Evolutionary conservation across 1,140 invertebrate species (phyloP).

Genomic region (Pentalonia nigronervosa): DNA sequence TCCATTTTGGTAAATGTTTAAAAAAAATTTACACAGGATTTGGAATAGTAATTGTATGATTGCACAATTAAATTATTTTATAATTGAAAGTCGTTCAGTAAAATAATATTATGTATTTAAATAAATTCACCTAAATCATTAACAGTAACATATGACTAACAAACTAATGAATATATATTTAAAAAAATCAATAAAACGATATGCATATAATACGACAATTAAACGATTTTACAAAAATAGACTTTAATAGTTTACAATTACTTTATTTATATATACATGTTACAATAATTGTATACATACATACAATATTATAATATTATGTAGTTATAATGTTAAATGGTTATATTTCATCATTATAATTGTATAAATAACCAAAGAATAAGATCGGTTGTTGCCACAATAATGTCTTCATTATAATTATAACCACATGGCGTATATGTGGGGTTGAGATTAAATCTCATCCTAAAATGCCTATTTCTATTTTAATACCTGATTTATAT

Average conservation of each 20-base stretch:
- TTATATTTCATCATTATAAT: slow-evolving; percentile 8
- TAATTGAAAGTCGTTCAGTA: not conserved
- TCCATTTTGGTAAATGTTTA: not conserved
- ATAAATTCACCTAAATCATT: not conserved
- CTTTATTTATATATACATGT: too few species aligned
- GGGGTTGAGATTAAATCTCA: slow-evolving; percentile 2
- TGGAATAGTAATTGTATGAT: not conserved
- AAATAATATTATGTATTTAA: not conserved
- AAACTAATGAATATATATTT: too few species aligned
- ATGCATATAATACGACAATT: not conserved
- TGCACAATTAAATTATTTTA: not conserved
- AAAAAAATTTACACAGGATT: not conserved
- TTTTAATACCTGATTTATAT: slow-evolving; percentile 14
- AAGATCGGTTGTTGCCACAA: not conserved
- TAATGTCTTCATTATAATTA: not conserved
- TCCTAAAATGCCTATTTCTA: not conserved
- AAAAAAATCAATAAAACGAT: not conserved
- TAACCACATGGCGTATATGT: not conserved
- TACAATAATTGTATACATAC: too few species aligned
- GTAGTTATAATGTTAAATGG: not conserved
- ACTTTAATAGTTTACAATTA: not conserved
- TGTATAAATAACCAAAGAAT: not conserved
- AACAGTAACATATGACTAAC: too few species aligned
- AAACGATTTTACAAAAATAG: not conserved
- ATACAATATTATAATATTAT: not conserved